These are phyloP conservation scores for Ophion ventricosus DNA, from an alignment of 2,888 invertebrate genomes.

Conservation along the genomic window DNA sequence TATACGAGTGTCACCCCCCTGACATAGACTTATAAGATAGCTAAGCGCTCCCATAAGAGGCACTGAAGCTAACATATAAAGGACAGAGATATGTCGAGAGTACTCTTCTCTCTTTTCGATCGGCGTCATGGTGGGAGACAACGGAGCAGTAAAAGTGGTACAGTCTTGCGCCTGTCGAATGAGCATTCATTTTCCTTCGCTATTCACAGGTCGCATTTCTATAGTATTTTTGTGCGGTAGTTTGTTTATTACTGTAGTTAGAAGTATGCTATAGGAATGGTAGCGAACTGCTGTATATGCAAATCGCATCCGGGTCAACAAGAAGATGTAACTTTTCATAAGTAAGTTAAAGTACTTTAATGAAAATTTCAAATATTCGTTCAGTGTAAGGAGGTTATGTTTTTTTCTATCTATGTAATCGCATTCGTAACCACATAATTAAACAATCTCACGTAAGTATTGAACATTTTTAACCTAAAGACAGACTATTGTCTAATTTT, in stretches of 20 bases:
- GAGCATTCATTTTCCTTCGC: conserved; percentile 11
- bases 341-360: conserved; percentile 17
- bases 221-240: background rate
- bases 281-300: conserved; percentile 14
- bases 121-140: conserved; percentile 22
- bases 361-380: conserved; percentile 16
- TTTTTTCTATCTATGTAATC: conserved; percentile 11
- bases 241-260: conserved; percentile 7
- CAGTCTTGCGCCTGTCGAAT: conserved; percentile 12
- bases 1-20: too few species aligned
- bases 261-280: conserved; percentile 10
- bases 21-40: too few species aligned
- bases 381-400: conserved; percentile 9
- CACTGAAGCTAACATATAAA: conserved; percentile 10
- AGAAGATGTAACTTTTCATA: conserved; percentile 21
- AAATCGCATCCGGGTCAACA: conserved; percentile 20
- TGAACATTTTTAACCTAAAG: too few species aligned
- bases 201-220: background rate
- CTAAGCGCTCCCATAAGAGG: background rate
- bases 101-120: conserved; percentile 13
- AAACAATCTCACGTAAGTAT: background rate
- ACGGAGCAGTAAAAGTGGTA: conserved; percentile 19
- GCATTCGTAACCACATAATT: conserved; percentile 1
- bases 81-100: conserved; percentile 15
- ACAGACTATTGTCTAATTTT: conserved; percentile 4